Percentiles rank a stretch among this genome's conserved stretches.
These are phyloP conservation scores for Minunthozetes semirufus DNA, from an alignment of 2,888 invertebrate species.

Conservation along the genomic window DNA sequence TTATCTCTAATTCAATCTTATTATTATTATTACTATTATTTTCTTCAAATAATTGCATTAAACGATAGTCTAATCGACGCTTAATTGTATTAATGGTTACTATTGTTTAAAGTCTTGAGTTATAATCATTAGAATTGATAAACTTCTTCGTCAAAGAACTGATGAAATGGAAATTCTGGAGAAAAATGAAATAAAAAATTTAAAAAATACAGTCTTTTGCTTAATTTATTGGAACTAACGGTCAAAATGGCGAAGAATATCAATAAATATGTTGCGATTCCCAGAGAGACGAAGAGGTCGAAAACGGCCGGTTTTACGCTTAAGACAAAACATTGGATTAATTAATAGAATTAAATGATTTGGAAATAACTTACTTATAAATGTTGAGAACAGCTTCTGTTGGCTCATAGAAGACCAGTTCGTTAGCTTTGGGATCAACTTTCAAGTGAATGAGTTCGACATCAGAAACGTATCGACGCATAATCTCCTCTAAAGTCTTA, in stretches of 20 bases:
- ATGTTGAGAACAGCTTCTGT: constrained; percentile 71
- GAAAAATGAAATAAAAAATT: constrained; percentile 7
- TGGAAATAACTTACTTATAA: constrained; percentile 63
- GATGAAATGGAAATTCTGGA: constrained; percentile 26
- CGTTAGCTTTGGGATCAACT: constrained; percentile 81
- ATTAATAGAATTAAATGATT: not conserved
- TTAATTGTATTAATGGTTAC: not conserved
- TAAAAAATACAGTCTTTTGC: not conserved
- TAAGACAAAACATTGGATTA: not conserved
- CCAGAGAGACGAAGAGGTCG: constrained; percentile 83
- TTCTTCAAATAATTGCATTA: not conserved
- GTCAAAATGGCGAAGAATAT: constrained; percentile 68
- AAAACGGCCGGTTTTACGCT: constrained; percentile 91
- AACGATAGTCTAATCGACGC: not conserved
- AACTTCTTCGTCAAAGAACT: constrained; percentile 25
- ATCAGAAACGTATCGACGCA: constrained; percentile 63
- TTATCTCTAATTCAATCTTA: no score
- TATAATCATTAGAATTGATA: constrained; percentile 17
- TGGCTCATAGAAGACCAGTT: constrained; percentile 81
- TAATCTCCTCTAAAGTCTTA: constrained; percentile 47
- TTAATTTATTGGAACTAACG: constrained; percentile 33
- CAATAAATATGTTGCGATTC: constrained; percentile 75
- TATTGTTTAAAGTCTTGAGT: constrained; percentile 1
- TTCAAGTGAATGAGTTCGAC: constrained; percentile 56
- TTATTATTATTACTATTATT: no score